These are phyloP conservation scores for Ascaphus truei DNA, from an alignment of 2,113 vertebrate species.

Conservation along the genomic window DNA sequence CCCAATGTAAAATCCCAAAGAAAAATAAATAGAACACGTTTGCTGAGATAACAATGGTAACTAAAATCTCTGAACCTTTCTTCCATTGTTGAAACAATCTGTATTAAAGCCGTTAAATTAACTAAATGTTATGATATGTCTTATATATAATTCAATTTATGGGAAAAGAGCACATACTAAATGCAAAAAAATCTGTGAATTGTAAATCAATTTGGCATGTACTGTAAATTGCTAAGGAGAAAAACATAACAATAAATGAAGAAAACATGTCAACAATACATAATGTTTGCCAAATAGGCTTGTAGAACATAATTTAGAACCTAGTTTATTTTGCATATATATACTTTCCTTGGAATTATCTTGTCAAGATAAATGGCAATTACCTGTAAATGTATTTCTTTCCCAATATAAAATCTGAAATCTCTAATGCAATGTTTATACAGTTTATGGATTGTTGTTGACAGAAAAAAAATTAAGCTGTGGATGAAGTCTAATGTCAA, in stretches of 20 bases:
- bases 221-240: slow-evolving; percentile 16
- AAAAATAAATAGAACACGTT: no score
- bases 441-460: no score
- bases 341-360: slow-evolving; percentile 5
- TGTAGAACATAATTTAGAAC: slow-evolving; percentile 4
- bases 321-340: not conserved
- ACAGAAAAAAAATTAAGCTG: no score
- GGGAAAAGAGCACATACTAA: not conserved
- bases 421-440: no score
- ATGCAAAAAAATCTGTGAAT: not conserved
- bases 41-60: no score
- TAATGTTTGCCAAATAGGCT: slow-evolving; percentile 6
- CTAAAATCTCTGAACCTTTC: no score
- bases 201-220: slow-evolving; percentile 13
- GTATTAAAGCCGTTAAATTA: no score
- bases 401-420: no score
- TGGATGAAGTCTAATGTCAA: no score
- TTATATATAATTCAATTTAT: not conserved
- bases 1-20: no score
- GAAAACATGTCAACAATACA: slow-evolving; percentile 14
- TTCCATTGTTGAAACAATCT: no score
- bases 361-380: slow-evolving; percentile 4
- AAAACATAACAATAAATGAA: slow-evolving; percentile 14
- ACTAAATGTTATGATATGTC: no score
- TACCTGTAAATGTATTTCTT: not conserved